These are phyloP conservation scores for Drosophila pruinosa DNA, from an alignment of 1,140 invertebrate species.

Conservation along the genomic window DNA sequence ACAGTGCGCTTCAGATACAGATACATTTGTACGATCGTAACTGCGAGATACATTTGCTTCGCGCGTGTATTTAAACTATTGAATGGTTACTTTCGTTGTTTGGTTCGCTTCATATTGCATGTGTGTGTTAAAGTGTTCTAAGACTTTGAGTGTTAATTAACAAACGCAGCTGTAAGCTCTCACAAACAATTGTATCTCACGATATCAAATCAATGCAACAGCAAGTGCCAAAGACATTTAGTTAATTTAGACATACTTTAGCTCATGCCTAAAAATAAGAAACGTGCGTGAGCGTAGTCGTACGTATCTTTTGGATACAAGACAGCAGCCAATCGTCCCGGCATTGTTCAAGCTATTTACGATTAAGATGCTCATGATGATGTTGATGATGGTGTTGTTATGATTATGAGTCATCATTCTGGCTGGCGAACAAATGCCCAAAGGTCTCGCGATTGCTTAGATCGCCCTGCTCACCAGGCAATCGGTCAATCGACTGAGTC, in stretches of 20 bases:
- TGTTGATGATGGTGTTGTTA: slow-evolving; percentile 5
- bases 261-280: slow-evolving; percentile 70
- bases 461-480: neutral
- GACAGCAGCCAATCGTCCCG: slow-evolving; percentile 38
- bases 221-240: slow-evolving; percentile 24
- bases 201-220: slow-evolving; percentile 13
- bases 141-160: slow-evolving; percentile 34
- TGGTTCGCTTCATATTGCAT: neutral
- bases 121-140: slow-evolving; percentile 15
- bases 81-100: neutral
- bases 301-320: slow-evolving; percentile 29
- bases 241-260: slow-evolving; percentile 31
- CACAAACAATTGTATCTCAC: slow-evolving; percentile 1
- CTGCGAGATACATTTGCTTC: slow-evolving; percentile 54
- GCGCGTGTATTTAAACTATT: slow-evolving; percentile 33
- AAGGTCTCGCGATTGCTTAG: slow-evolving; percentile 28
- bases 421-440: neutral
- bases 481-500: slow-evolving; percentile 29
- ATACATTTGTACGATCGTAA: slow-evolving; percentile 19
- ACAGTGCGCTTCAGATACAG: slow-evolving; percentile 50
- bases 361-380: slow-evolving; percentile 32
- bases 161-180: slow-evolving; percentile 20
- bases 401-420: slow-evolving; percentile 33
- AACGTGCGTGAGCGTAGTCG: slow-evolving; percentile 41
- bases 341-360: slow-evolving; percentile 20